These are phyloP conservation scores for Mythimna albipuncta DNA, from an alignment of 2,888 invertebrate genomes.

Conservation along the genomic window DNA sequence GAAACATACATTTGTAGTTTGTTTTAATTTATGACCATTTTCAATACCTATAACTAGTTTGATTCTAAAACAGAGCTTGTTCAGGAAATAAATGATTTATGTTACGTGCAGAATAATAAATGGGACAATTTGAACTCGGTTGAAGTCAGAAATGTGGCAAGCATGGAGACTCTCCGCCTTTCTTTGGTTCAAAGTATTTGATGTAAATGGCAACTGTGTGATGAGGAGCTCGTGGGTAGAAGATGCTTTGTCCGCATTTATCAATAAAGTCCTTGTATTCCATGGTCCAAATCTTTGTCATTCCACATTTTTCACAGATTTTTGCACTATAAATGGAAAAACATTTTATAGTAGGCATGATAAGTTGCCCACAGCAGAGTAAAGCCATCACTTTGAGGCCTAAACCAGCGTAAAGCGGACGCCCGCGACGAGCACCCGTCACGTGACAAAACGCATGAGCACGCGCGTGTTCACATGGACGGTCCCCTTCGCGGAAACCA, in stretches of 20 bases:
- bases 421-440: no score
- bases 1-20: constrained; percentile 55
- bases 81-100: neutral
- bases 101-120: neutral
- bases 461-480: no score
- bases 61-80: constrained; percentile 19
- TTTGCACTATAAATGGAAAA: constrained; percentile 75
- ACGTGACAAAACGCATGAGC: no score
- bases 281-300: constrained; percentile 87
- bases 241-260: constrained; percentile 83
- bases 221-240: constrained; percentile 89
- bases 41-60: constrained; percentile 30
- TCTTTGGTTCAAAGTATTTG: constrained; percentile 71
- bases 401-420: no score
- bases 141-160: constrained; percentile 64
- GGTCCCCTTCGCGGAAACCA: no score
- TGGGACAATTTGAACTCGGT: neutral
- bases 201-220: constrained; percentile 82
- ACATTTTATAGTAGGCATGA: neutral
- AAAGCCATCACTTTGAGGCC: no score
- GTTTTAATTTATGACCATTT: constrained; percentile 55
- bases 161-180: constrained; percentile 65
- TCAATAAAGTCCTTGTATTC: constrained; percentile 88
- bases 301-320: constrained; percentile 86
- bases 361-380: no score